phyloP scores from a whole-genome alignment of 2,113 vertebrate genomes.

The Elaphurus davidianus region DNA sequence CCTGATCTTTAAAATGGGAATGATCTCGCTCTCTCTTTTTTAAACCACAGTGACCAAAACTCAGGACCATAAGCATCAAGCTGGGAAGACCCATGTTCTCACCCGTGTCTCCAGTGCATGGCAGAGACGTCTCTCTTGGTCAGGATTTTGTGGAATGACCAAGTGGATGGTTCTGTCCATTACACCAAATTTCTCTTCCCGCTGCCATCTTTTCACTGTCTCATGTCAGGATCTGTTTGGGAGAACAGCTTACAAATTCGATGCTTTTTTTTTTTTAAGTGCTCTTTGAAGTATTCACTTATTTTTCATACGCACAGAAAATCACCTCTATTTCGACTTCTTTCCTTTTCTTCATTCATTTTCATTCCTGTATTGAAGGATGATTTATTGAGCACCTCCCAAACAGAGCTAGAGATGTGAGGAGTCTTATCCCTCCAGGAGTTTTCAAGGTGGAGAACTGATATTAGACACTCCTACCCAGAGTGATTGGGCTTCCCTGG shows the following conservation, averaged over 20 bases:
- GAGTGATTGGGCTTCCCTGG: background rate
- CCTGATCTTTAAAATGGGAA: conserved; percentile 29
- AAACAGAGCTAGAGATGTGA: background rate
- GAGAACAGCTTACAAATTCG: background rate
- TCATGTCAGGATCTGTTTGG: background rate
- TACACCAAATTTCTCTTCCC: background rate
- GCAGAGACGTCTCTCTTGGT: background rate
- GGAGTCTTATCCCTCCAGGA: background rate
- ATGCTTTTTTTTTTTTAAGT: background rate
- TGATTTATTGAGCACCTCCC: background rate
- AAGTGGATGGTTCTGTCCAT: background rate
- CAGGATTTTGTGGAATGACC: background rate
- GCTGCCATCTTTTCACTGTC: background rate
- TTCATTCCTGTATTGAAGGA: background rate
- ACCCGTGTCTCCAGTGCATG: background rate
- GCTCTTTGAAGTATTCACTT: background rate
- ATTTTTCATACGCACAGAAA: background rate
- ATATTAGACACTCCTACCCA: background rate
- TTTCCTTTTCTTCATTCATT: background rate
- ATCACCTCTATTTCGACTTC: too few relatives aligned
- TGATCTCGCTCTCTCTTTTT: background rate
- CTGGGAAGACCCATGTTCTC: background rate
- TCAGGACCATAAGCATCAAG: background rate
- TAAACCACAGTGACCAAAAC: background rate
- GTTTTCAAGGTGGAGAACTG: background rate